Evolutionary conservation across 2,113 vertebrate species (phyloP).

Genomic region (Pygoscelis adeliae): DNA sequence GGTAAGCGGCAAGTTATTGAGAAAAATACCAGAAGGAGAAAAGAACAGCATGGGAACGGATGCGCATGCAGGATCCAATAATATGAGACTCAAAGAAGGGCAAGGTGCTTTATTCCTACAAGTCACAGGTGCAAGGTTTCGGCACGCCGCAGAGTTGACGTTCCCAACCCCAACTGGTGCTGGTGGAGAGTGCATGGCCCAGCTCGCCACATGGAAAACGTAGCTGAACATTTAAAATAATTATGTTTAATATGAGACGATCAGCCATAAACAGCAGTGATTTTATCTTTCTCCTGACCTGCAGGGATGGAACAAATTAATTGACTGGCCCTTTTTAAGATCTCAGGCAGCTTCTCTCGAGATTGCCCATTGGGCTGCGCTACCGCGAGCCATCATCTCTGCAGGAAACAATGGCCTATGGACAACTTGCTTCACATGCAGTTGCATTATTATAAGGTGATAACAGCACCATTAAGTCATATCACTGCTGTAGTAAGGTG

Average conservation of each 20-base stretch:
- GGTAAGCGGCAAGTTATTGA: background rate
- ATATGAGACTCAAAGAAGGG: background rate
- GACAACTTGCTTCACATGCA: slow-evolving; percentile 40
- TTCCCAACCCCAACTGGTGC: fast-evolving
- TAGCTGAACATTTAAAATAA: background rate
- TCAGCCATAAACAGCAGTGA: background rate
- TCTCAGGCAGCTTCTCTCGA: background rate
- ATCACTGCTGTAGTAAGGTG: background rate
- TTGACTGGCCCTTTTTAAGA: background rate
- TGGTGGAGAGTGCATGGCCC: fast-evolving
- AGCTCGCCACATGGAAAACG: background rate
- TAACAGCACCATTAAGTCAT: slow-evolving; percentile 42
- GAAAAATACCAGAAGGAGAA: slow-evolving; percentile 54
- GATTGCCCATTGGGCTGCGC: background rate
- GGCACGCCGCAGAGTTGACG: fast-evolving
- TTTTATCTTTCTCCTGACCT: background rate
- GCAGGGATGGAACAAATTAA: slow-evolving; percentile 8
- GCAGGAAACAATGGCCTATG: slow-evolving; percentile 21
- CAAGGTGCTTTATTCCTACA: background rate
- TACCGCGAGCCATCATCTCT: slow-evolving; percentile 30
- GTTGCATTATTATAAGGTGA: slow-evolving; percentile 47
- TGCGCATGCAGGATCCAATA: background rate
- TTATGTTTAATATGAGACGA: background rate
- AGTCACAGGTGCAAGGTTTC: background rate
- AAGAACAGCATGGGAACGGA: background rate